Evolutionary conservation across 1,140 invertebrate genomes (phyloP).

Genomic region (Spodoptera frugiperda): DNA sequence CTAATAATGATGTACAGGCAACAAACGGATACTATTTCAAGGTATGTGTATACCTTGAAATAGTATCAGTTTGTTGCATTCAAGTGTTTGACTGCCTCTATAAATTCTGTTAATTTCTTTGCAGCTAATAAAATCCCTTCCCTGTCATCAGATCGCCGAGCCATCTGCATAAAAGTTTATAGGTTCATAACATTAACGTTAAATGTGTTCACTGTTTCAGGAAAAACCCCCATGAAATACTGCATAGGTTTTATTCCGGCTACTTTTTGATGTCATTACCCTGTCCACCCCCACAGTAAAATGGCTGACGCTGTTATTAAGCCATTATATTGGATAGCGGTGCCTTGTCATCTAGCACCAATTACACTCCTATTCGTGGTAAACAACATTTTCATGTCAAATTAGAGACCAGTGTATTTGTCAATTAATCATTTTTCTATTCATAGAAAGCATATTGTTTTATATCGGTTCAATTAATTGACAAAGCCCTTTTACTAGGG

Average conservation of each 20-base stretch:
- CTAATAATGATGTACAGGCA: background rate
- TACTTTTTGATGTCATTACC: slow-evolving; percentile 56
- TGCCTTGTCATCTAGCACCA: slow-evolving; percentile 54
- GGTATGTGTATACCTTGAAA: slow-evolving; percentile 2
- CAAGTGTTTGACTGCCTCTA: background rate
- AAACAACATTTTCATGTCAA: slow-evolving; percentile 31
- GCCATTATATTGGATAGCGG: slow-evolving; percentile 51
- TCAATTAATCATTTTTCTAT: slow-evolving; percentile 57
- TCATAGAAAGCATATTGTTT: slow-evolving; percentile 43
- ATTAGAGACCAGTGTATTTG: slow-evolving; percentile 42
- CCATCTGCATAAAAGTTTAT: slow-evolving; percentile 41
- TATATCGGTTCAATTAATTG: slow-evolving; percentile 53
- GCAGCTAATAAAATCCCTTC: slow-evolving; percentile 38
- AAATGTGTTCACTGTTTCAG: slow-evolving; percentile 41
- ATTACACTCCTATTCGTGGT: slow-evolving; percentile 49
- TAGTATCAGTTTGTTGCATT: slow-evolving; percentile 14
- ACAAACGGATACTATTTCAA: slow-evolving; percentile 26
- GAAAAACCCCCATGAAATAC: slow-evolving; percentile 49
- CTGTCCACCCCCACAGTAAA: slow-evolving; percentile 48
- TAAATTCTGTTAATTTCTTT: slow-evolving; percentile 25
- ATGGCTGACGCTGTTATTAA: slow-evolving; percentile 57
- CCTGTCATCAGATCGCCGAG: slow-evolving; percentile 8
- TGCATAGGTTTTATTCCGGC: slow-evolving; percentile 43
- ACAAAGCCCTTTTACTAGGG: slow-evolving; percentile 49
- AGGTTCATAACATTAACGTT: slow-evolving; percentile 34